A percentile compares a stretch with the other conserved stretches of the same genome.
Conservation (phyloP, 2,113 vertebrate genomes). For the Globicephala melas region DNA sequence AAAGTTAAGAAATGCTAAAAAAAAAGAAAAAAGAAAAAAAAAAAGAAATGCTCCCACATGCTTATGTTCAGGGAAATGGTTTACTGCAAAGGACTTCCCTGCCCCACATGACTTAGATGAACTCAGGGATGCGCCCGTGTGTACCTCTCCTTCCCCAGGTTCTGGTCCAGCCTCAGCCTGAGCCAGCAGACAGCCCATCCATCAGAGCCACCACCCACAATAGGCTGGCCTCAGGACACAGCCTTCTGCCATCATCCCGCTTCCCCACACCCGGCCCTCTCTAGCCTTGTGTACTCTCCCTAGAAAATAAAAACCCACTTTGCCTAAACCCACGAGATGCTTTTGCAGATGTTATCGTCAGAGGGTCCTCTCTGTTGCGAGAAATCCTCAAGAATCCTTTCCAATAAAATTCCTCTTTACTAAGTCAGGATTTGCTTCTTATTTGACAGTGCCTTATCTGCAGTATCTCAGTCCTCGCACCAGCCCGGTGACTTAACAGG, state of each 20-base stretch:
- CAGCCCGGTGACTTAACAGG: accelerated
- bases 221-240: background rate
- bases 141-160: background rate
- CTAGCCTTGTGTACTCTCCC: background rate
- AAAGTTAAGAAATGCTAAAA: too few species aligned
- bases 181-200: background rate
- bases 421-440: background rate
- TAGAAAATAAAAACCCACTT: accelerated
- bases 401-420: background rate
- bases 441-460: too few species aligned
- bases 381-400: background rate
- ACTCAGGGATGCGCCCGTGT: accelerated
- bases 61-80: background rate
- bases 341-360: accelerated
- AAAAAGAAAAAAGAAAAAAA: too few species aligned
- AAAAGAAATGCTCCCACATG: too few species aligned
- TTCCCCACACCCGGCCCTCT: background rate
- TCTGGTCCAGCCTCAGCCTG: background rate
- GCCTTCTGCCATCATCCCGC: background rate
- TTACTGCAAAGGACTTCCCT: too few species aligned
- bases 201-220: too few species aligned
- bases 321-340: accelerated
- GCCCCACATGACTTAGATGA: background rate
- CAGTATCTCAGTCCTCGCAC: accelerated
- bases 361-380: accelerated